Base-by-base conservation (phyloP, 2,797 vertebrate genomes). In the Darevskia mixta region DNA sequence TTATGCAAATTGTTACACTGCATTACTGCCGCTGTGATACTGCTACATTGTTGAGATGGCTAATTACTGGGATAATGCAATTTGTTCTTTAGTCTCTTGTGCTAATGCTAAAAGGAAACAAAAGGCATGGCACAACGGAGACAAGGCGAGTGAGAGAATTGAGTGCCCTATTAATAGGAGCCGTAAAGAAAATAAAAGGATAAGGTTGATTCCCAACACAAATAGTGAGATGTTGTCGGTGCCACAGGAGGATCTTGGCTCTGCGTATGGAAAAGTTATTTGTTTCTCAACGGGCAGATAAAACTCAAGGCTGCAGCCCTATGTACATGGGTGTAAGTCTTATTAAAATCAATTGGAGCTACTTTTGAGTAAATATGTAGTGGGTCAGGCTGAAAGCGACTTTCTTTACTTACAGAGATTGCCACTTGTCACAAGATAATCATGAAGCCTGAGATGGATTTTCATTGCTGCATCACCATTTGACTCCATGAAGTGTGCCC, bases 1-100 rank as follows among this genome's bases (percentile, higher is more conserved):
- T 64, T 87, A 94, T 95, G 93, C 91, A 94, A 94, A 95, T 95
- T 91, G 90, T 91, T 92, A 88, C 77, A 90, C 71, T 87, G 90
- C 88, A 90, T 90, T 91, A 92, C 45, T 79, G 89, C 75, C 91
- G 45, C 82, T 0, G 0, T 90, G 82, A 85, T 95, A 84, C 73
- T 64, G 73, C 83, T 92, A 49, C 83, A 79, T 84, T 94, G 90
- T 90, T 92, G 91, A 95, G 90, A 86, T 91, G 86, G 89, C 92
- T 95, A 95, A 95, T 94, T 94, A 91, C 85, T 35, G 82, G 91
- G 86, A 91, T 95, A 93, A 93, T 90, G 86, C 82, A 89, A 80
- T 91, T 94, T 92, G 73, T 83, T 94, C 88, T 92, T 92, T 93
- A 27, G 91, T 86, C 90, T 88, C 92, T 91, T 86, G 82, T 82